phyloP scores from a whole-genome alignment of 2,888 invertebrate genomes.

The Xestobium rufovillosum region DNA sequence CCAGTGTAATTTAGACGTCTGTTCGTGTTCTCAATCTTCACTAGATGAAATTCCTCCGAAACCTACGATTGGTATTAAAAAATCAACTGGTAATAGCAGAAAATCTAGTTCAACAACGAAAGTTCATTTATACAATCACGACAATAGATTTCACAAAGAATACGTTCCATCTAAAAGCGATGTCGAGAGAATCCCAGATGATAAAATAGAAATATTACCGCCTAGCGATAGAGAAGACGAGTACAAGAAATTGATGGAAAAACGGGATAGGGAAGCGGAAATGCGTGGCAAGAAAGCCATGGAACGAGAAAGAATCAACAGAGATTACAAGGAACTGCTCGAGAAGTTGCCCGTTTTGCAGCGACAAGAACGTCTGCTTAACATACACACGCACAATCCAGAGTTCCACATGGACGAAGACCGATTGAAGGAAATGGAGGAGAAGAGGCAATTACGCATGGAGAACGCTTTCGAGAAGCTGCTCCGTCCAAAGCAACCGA shows the following conservation, averaged over 20 bases:
- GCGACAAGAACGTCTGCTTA: constrained; percentile 37
- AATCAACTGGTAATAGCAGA: too few relatives aligned
- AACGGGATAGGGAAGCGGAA: constrained; percentile 35
- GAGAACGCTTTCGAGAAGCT: constrained; percentile 47
- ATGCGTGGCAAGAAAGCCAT: constrained; percentile 45
- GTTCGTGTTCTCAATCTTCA: too few relatives aligned
- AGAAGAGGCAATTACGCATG: constrained; percentile 45
- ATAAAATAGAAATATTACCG: constrained; percentile 31
- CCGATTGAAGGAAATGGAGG: constrained; percentile 41
- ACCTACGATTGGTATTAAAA: constrained; percentile 19
- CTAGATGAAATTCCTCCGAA: constrained; percentile 26
- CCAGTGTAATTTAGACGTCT: too few relatives aligned
- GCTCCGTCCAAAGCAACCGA: constrained; percentile 29
- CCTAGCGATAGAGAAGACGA: constrained; percentile 30
- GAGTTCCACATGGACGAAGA: constrained; percentile 42
- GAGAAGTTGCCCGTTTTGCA: constrained; percentile 42
- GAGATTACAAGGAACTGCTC: constrained; percentile 46
- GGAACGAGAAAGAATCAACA: constrained; percentile 45
- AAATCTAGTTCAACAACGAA: too few relatives aligned
- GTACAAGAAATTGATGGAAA: constrained; percentile 28
- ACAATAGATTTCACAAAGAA: constrained; percentile 42
- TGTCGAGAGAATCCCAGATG: constrained; percentile 36
- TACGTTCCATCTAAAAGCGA: constrained; percentile 30
- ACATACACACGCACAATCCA: constrained; percentile 34
- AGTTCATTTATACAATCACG: constrained; percentile 46